Evolutionary conservation across 2,113 vertebrate species (phyloP).

Genomic region (Synodontis membranacea): DNA sequence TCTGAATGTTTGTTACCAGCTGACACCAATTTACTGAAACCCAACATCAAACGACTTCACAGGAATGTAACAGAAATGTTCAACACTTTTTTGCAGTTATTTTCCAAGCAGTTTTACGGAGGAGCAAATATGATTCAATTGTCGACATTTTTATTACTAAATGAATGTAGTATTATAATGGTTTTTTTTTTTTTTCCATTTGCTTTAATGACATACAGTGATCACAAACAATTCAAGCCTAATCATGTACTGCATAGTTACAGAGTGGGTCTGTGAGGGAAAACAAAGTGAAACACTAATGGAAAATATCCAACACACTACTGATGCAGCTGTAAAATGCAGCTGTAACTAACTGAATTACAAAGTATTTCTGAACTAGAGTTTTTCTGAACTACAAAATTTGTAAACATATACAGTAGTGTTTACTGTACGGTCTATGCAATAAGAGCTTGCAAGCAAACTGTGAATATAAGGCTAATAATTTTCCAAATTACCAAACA

Average conservation of each 20-base stretch:
- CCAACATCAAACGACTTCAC: not conserved
- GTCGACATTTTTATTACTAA: conserved; percentile 9
- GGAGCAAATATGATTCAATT: not conserved
- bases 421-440: conserved; percentile 8
- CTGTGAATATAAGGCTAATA: conserved; percentile 21
- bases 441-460: conserved; percentile 13
- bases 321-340: not conserved
- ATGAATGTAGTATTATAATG: conserved; percentile 2
- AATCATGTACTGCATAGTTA: conserved; percentile 43
- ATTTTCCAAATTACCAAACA: not conserved
- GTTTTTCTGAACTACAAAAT: not conserved
- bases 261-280: not conserved
- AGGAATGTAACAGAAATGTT: not conserved
- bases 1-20: not conserved
- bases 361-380: not conserved
- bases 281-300: conserved; percentile 7
- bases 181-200: conserved; percentile 33
- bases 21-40: not conserved
- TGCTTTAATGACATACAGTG: conserved; percentile 7
- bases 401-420: conserved; percentile 14
- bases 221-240: conserved; percentile 25
- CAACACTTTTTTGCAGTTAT: not conserved
- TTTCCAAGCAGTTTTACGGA: not conserved
- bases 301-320: conserved; percentile 3
- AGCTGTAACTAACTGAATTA: not conserved